Percentiles rank a stretch among this genome's conserved stretches.
These are phyloP conservation scores for Sebastes diaconus DNA, from an alignment of 2,797 vertebrate species.

Conservation along the genomic window DNA sequence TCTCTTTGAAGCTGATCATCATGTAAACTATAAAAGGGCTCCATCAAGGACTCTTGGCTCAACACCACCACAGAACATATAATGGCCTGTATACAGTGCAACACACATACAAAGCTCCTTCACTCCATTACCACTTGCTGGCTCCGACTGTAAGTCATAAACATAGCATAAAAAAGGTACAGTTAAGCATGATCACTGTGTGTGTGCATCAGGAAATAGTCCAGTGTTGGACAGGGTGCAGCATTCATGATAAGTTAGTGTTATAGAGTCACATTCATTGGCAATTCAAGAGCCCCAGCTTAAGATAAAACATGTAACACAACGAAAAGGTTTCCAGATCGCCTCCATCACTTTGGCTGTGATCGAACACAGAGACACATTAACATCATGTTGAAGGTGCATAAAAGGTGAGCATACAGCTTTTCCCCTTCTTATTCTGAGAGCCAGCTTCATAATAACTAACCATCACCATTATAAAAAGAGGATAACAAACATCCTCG, in stretches of 20 bases:
- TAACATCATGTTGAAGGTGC: constrained; percentile 48
- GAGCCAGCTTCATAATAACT: constrained; percentile 3
- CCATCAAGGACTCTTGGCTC: constrained; percentile 18
- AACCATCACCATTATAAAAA: not conserved
- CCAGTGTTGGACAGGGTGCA: constrained; percentile 61
- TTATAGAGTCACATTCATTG: constrained; percentile 58
- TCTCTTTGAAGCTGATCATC: constrained; percentile 32
- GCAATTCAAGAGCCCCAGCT: constrained; percentile 24
- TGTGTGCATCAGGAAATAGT: constrained; percentile 47
- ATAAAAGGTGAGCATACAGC: constrained; percentile 19
- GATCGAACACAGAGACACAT: constrained; percentile 15
- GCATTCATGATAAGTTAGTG: constrained; percentile 56
- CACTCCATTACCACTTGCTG: constrained; percentile 9
- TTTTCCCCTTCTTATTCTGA: constrained; percentile 3
- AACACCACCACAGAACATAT: not conserved
- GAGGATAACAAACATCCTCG: not conserved
- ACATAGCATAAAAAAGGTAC: constrained; percentile 14
- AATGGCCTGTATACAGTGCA: not conserved
- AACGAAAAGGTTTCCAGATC: not conserved
- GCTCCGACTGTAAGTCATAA: constrained; percentile 35
- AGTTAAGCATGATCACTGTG: constrained; percentile 44
- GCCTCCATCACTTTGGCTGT: not conserved
- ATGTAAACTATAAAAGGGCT: constrained; percentile 29
- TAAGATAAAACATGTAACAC: not conserved
- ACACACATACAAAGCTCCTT: not conserved